These are phyloP conservation scores for Eulithis prunata DNA, from an alignment of 2,888 invertebrate species.

Conservation along the genomic window DNA sequence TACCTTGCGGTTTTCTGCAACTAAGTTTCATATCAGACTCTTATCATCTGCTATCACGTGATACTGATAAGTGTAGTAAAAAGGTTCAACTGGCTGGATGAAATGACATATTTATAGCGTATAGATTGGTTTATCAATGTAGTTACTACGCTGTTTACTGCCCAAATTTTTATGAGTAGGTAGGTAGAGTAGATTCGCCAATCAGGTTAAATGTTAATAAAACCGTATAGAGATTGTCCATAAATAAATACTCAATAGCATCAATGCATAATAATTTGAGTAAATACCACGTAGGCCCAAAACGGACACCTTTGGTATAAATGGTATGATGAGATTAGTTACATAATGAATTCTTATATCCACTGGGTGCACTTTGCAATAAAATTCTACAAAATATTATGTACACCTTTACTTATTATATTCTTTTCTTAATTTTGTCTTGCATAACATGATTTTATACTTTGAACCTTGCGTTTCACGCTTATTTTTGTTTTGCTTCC, in stretches of 20 bases:
- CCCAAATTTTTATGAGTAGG: background rate
- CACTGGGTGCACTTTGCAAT: too few species aligned
- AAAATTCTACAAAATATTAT: background rate
- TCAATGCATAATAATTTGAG: background rate
- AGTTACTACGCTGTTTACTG: slow-evolving; percentile 7
- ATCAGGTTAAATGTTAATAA: slow-evolving; percentile 3
- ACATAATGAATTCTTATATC: too few species aligned
- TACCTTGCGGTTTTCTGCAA: slow-evolving; percentile 10
- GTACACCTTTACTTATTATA: background rate
- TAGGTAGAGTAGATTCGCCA: background rate
- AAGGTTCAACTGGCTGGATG: slow-evolving; percentile 13
- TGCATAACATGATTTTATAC: slow-evolving; percentile 9
- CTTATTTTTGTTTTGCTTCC: background rate
- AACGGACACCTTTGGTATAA: background rate
- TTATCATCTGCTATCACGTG: slow-evolving; percentile 28
- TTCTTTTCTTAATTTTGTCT: background rate
- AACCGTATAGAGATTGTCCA: background rate
- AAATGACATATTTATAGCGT: slow-evolving; percentile 15
- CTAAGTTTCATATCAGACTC: slow-evolving; percentile 12
- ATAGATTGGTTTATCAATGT: background rate
- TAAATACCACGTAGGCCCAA: background rate
- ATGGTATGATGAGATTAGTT: too few species aligned
- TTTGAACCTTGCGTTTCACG: background rate
- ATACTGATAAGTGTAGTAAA: slow-evolving; percentile 18
- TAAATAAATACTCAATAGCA: background rate